A percentile compares a stretch with the other conserved stretches of the same genome.
Conservation (phyloP, 1,140 invertebrate species). For the Danaus plexippus region DNA sequence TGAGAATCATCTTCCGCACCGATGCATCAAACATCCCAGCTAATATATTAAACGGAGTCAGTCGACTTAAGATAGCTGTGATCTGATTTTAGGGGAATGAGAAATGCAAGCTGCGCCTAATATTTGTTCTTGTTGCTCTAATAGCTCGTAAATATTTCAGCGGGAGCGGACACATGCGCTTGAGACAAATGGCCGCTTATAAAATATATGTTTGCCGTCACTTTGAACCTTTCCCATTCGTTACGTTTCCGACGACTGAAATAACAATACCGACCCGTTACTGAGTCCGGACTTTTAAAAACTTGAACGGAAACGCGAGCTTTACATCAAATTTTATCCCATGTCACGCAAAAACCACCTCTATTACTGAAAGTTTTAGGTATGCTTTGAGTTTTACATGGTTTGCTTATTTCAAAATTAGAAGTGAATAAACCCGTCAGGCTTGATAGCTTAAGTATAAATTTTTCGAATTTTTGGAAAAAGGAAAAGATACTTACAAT, state of each 20-base stretch:
- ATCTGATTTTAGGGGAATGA: conserved; percentile 34
- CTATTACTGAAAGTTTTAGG: conserved; percentile 11
- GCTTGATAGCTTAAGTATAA: conserved; percentile 24
- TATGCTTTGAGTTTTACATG: conserved; percentile 10
- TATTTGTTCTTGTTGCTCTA: conserved; percentile 60
- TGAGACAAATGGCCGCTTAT: conserved; percentile 61
- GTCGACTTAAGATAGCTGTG: conserved; percentile 39
- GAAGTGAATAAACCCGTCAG: conserved; percentile 16
- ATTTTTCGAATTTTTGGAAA: conserved; percentile 12
- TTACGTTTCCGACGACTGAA: conserved; percentile 62
- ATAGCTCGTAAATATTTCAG: conserved; percentile 69
- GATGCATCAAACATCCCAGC: conserved; percentile 11
- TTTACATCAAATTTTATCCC: conserved; percentile 44
- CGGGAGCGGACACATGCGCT: conserved; percentile 47
- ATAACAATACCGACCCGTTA: conserved; percentile 56
- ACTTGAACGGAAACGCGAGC: conserved; percentile 42
- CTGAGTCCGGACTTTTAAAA: conserved; percentile 42
- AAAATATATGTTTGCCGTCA: conserved; percentile 57
- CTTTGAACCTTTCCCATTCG: conserved; percentile 55
- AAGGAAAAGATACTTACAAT: too few relatives aligned
- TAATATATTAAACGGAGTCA: conserved; percentile 28
- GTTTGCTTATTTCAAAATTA: conserved; percentile 18
- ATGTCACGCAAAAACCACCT: conserved; percentile 31
- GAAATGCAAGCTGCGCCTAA: conserved; percentile 31
- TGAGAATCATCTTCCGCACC: conserved; percentile 3